Evolutionary conservation across 2,113 vertebrate species (phyloP), one percentile per base, ranked within the genome.

Genomic region (Eulacestoma nigropectus): DNA sequence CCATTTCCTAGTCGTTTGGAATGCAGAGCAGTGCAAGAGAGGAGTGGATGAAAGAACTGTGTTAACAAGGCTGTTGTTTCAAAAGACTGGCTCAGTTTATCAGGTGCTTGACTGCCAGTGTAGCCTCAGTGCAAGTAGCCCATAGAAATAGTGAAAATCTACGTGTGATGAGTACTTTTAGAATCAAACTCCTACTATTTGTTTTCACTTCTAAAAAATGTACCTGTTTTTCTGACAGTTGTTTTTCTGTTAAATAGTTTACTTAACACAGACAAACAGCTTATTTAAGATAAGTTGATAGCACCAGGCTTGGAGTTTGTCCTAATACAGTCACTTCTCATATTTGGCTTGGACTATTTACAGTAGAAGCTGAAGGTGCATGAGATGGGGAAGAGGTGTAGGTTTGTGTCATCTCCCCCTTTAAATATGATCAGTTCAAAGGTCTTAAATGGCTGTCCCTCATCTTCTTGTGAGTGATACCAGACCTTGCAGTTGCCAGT

Each of bases 241-340:
- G 10, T 88, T 94, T 87, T 63, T 84, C 59, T 92, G 33, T 74
- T 64, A 83, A 90, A 74, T 77, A 47, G 69, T 86, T 92, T 85
- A 46, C 55, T 81, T 80, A 78, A 52, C 53, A 16, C 23, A 65
- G 64, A 64, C 39, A 88, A 86, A 60, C 59, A 59, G 63, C 94
- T 93, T 89, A 47, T 91, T 95, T 89, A 91, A 87, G 94, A 49
- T 87, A 62, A 69, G 70, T 69, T 91, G 89, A 73, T 93, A 87
- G 46, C 26, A 27, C 57, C 55, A 63, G 52, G 37, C 77, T 88
- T 80, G 84, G 78, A 90, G 67, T 86, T 93, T 85, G 57, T 96
- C 46, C 57, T 87, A 59, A 55, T 60, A 49, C 33, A 37, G 59
- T n/a, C 62, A 10, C 32, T 78, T 93, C 53, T 93, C 29, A 4